phyloP scores from a whole-genome alignment of 2,113 vertebrate genomes.

The Noctilio leporinus region DNA sequence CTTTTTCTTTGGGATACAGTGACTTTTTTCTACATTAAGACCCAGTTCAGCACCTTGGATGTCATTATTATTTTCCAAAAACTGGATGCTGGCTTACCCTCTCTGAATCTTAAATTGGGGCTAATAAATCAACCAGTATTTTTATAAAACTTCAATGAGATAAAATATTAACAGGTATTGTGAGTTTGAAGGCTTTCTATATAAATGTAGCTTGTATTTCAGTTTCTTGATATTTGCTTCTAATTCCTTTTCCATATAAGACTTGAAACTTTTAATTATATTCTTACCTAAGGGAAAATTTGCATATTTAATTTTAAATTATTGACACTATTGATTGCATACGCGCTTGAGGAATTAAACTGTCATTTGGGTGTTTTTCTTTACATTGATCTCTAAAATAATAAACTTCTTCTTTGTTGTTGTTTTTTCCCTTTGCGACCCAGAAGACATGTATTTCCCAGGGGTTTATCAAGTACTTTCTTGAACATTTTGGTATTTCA shows the following conservation, averaged over 20 bases:
- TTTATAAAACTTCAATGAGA: background rate
- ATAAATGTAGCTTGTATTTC: background rate
- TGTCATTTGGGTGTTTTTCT: background rate
- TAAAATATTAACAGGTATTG: background rate
- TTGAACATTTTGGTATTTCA: background rate
- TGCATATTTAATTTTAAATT: background rate
- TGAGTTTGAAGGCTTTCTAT: background rate
- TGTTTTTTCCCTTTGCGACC: background rate
- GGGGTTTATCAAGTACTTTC: background rate
- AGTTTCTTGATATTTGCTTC: background rate
- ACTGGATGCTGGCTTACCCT: rapidly evolving
- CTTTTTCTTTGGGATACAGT: background rate
- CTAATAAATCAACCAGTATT: background rate
- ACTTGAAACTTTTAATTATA: background rate
- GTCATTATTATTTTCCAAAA: background rate
- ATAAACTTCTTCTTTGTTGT: background rate
- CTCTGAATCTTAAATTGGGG: background rate
- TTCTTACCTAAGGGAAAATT: background rate
- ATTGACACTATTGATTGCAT: background rate
- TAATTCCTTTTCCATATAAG: background rate
- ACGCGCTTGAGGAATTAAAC: background rate
- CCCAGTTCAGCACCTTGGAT: background rate
- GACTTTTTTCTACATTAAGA: background rate
- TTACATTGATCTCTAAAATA: background rate
- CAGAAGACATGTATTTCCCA: background rate